Conservation (phyloP, 1,140 invertebrate genomes). For the Plodia interpunctella region DNA sequence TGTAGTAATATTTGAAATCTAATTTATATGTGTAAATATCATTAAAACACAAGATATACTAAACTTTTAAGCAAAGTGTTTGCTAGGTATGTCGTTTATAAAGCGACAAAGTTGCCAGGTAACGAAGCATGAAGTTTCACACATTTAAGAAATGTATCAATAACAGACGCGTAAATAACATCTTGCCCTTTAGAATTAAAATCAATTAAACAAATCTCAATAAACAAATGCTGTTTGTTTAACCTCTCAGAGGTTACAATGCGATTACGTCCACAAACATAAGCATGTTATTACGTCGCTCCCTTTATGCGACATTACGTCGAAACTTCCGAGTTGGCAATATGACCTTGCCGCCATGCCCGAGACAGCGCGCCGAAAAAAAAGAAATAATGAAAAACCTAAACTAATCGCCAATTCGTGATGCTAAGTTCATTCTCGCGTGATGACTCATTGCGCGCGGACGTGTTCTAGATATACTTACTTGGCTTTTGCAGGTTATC, state of each 20-base stretch:
- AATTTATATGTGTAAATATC: slow-evolving; percentile 2
- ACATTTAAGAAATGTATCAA: background rate
- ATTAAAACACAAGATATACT: background rate
- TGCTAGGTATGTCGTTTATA: background rate
- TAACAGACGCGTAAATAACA: background rate
- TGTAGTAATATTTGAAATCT: background rate
- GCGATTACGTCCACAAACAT: slow-evolving; percentile 21
- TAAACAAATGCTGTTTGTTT: slow-evolving; percentile 39
- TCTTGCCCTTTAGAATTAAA: background rate
- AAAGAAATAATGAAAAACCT: slow-evolving; percentile 15
- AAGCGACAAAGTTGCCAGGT: background rate
- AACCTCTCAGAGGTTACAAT: slow-evolving; percentile 36
- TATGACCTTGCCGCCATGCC: slow-evolving; percentile 30
- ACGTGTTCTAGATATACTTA: slow-evolving; percentile 17
- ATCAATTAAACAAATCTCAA: slow-evolving; percentile 4
- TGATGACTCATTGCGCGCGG: slow-evolving; percentile 45
- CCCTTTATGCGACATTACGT: slow-evolving; percentile 29
- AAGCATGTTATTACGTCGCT: slow-evolving; percentile 14
- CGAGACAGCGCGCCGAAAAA: slow-evolving; percentile 18
- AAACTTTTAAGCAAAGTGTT: background rate
- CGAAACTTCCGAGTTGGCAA: slow-evolving; percentile 30
- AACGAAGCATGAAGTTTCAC: background rate
- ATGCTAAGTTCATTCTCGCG: slow-evolving; percentile 32
- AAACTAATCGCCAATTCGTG: slow-evolving; percentile 22
- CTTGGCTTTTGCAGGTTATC: slow-evolving; percentile 40